Evolutionary conservation across 2,113 vertebrate species (phyloP).

Genomic region (Hippocampus abdominalis): DNA sequence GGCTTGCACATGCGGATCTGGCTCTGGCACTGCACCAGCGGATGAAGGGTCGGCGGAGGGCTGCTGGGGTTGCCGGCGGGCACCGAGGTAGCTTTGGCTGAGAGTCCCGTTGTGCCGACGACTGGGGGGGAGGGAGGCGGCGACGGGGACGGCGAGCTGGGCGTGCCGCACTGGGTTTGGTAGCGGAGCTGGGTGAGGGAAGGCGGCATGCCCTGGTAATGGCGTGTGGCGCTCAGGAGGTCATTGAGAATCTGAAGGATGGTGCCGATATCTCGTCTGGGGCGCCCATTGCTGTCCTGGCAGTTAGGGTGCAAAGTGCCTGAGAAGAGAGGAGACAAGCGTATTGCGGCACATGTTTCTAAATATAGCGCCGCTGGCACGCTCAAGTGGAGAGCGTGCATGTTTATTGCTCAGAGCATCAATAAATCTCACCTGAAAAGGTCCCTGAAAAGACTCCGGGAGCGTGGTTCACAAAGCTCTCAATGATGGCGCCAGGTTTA

Average conservation of each 20-base stretch:
- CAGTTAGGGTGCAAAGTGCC: slow-evolving; percentile 99
- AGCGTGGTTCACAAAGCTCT: slow-evolving; percentile 95
- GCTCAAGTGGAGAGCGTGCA: not conserved
- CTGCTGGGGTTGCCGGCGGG: slow-evolving; percentile 63
- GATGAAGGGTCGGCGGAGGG: slow-evolving; percentile 72
- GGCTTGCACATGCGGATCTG: slow-evolving; percentile 92
- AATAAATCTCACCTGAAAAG: slow-evolving; percentile 81
- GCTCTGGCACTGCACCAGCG: slow-evolving; percentile 85
- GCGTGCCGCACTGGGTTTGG: slow-evolving; percentile 86
- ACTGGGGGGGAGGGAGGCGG: slow-evolving; percentile 75
- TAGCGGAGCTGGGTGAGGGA: slow-evolving; percentile 94
- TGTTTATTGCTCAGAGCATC: not conserved
- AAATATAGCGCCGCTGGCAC: not conserved
- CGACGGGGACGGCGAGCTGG: slow-evolving; percentile 68
- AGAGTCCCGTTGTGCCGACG: slow-evolving; percentile 63
- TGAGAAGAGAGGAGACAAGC: slow-evolving; percentile 37
- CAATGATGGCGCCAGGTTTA: slow-evolving; percentile 90
- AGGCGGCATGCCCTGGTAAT: slow-evolving; percentile 98
- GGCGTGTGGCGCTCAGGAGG: slow-evolving; percentile 93
- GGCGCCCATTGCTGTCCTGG: slow-evolving; percentile 93
- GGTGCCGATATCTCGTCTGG: slow-evolving; percentile 91
- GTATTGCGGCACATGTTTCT: slow-evolving; percentile 31
- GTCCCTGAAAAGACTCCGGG: slow-evolving; percentile 96
- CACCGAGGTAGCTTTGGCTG: slow-evolving; percentile 89
- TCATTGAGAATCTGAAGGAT: slow-evolving; percentile 98